phyloP scores from a whole-genome alignment of 2,113 vertebrate species.

The Elephantulus edwardii region DNA sequence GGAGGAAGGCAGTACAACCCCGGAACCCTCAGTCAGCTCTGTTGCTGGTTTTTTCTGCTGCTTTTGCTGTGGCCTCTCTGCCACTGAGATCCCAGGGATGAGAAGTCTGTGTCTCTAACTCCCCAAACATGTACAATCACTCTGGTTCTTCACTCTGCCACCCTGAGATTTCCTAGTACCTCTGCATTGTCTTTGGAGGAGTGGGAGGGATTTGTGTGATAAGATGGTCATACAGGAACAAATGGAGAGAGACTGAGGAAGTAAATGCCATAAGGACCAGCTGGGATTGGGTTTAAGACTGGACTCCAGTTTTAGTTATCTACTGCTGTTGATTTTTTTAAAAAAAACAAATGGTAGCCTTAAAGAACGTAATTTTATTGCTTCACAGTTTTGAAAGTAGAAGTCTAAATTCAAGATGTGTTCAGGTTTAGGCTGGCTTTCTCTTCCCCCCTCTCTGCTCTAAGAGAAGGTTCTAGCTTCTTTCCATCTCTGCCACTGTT shows the following conservation, averaged over 20 bases:
- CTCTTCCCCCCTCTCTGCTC: too few relatives aligned
- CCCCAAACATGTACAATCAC: rapidly evolving
- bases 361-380: neutral
- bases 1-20: rapidly evolving
- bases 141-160: neutral
- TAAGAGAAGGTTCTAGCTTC: neutral
- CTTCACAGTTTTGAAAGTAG: neutral
- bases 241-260: neutral
- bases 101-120: neutral
- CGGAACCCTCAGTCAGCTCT: rapidly evolving
- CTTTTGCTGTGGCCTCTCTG: rapidly evolving
- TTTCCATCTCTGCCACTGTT: neutral
- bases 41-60: too few relatives aligned
- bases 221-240: neutral
- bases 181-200: neutral
- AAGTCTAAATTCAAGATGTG: neutral
- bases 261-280: neutral
- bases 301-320: neutral
- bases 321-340: neutral
- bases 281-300: neutral
- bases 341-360: neutral
- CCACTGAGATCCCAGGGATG: neutral
- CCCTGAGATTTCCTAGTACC: neutral
- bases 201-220: too few relatives aligned
- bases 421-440: too few relatives aligned